These are phyloP conservation scores for Cladopsammia gracilis DNA, from an alignment of 64 coral and sea anemone species.

Conservation along the genomic window DNA sequence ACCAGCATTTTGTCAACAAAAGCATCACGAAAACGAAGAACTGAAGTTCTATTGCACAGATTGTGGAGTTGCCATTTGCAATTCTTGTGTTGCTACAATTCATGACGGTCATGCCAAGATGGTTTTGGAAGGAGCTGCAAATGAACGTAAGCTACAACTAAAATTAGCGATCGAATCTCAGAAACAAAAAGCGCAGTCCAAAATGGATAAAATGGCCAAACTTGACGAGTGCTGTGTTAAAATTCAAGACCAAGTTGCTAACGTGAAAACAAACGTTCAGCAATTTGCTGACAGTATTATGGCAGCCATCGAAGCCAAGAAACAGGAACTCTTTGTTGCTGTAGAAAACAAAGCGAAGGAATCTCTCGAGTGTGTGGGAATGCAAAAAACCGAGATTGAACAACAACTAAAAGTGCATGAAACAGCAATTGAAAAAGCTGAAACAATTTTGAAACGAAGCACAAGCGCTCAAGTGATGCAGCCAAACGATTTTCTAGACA, in stretches of 20 bases:
- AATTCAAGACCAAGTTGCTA: not conserved
- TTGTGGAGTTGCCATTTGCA: not conserved
- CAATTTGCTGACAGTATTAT: not conserved
- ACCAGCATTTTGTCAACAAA: not conserved
- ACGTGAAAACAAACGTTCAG: not conserved
- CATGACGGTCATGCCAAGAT: slow-evolving; percentile 6
- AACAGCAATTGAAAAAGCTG: not conserved
- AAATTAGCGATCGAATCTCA: slow-evolving; percentile 2
- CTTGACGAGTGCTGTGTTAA: not conserved
- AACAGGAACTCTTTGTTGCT: not conserved
- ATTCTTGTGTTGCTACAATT: not conserved
- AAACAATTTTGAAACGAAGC: slow-evolving; percentile 4
- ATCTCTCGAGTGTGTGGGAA: too few relatives aligned
- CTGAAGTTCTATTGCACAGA: not conserved
- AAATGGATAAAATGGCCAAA: not conserved
- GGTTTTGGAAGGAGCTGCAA: not conserved
- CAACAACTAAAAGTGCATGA: not conserved
- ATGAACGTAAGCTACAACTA: not conserved
- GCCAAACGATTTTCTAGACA: not conserved
- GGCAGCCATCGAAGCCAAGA: not conserved
- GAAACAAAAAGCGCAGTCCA: not conserved
- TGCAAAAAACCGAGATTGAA: not conserved
- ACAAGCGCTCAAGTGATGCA: not conserved
- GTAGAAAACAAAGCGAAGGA: too few relatives aligned
- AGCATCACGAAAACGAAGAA: not conserved